phyloP scores from a whole-genome alignment of 2,797 vertebrate genomes.

The Aphelocoma californica region DNA sequence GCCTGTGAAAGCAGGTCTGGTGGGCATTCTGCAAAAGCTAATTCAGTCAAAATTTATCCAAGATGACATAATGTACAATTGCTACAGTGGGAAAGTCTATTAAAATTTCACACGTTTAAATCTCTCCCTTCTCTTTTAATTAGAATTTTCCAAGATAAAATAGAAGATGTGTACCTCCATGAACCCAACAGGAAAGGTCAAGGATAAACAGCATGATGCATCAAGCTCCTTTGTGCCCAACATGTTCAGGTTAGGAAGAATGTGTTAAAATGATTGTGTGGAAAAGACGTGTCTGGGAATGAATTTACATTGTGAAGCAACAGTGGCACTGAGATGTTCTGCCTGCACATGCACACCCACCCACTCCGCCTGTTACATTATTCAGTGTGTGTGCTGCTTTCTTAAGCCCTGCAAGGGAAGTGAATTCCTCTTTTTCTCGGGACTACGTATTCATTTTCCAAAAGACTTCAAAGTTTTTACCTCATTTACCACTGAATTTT shows the following conservation, averaged over 20 bases:
- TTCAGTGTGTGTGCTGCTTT: slow-evolving; percentile 40
- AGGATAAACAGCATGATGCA: slow-evolving; percentile 14
- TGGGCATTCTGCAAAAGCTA: slow-evolving; percentile 64
- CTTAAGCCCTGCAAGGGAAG: neutral
- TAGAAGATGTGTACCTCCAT: neutral
- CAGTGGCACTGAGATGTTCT: slow-evolving; percentile 47
- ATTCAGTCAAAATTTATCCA: slow-evolving; percentile 65
- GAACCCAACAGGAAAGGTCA: neutral
- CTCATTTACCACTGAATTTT: neutral
- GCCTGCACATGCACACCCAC: slow-evolving; percentile 54
- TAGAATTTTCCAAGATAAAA: slow-evolving; percentile 36
- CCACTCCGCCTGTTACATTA: slow-evolving; percentile 42
- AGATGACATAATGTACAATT: slow-evolving; percentile 35
- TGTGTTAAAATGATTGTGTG: slow-evolving; percentile 19
- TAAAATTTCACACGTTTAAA: slow-evolving; percentile 56
- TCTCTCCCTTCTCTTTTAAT: slow-evolving; percentile 32
- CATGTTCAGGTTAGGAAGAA: slow-evolving; percentile 23
- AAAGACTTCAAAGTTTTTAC: neutral
- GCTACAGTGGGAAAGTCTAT: neutral
- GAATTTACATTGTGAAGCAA: slow-evolving; percentile 56
- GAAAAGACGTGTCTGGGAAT: slow-evolving; percentile 46
- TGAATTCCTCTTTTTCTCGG: neutral
- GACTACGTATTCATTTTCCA: neutral
- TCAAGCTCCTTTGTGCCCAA: slow-evolving; percentile 4
- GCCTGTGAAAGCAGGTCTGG: slow-evolving; percentile 59